Base-by-base conservation (phyloP, 1,140 invertebrate species). In the Lucilia sericata region DNA sequence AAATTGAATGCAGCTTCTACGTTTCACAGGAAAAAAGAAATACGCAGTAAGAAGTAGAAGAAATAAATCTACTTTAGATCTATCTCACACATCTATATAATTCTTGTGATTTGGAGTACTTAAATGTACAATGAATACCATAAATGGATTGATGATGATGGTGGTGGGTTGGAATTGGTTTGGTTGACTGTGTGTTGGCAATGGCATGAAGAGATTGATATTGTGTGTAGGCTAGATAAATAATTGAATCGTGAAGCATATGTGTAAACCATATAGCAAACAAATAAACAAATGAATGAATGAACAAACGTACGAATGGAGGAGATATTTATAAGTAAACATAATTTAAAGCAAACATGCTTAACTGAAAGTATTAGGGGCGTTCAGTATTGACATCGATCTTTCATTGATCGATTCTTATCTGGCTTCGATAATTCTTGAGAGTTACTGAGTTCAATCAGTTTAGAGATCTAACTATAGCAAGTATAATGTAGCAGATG, bases 191-290 rank as follows among this genome's bases (percentile, higher is more conserved):
- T 42, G 42, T 42, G 51, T 55, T 55, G 51, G 51, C 0, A 42
- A 55, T 55, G 51, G 51, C 12, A 55, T 55, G 51, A n/a, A 55
- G 17, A 55, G 51, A 55, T 55, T 55, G 51, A 55, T 55, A 55
- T 55, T 55, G 51, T 55, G 25, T 49, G 51, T 55, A 55, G 51
- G 51, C 51, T 17, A 55, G 51, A 55, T 55, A 55, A 55, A 55
- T 55, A 55, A 55, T 55, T 55, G 51, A 55, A 55, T 55, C 51
- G 51, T 55, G 12, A 55, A 55, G 51, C 51, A 55, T 55, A 55
- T 55, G 51, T 55, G 17, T 55, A 55, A 55, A 55, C 51, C 51
- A 17, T 55, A 55, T 14, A 55, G 17, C 51, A 55, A 55, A 55
- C 51, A 55, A 55, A 55, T 12, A 55, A 17, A 42, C 42, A 42